A percentile compares a stretch with the other conserved stretches of the same genome.
Conservation (phyloP, 2,888 invertebrate species). For the Myathropa florea region DNA sequence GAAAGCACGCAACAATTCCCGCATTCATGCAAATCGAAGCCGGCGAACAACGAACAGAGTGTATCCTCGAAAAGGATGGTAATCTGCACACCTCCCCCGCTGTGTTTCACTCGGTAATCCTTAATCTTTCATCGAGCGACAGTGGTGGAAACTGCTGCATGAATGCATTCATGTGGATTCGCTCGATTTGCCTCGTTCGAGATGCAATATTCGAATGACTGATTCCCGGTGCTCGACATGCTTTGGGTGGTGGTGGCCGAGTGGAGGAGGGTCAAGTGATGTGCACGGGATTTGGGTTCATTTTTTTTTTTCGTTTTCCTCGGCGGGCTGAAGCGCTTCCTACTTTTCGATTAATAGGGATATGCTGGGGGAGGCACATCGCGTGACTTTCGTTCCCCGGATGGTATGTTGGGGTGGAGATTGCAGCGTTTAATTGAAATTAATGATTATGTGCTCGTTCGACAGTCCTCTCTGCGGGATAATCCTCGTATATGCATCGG, state of each 20-base stretch:
- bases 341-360: constrained; percentile 47
- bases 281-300: too few relatives aligned
- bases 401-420: constrained; percentile 30
- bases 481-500: constrained; percentile 54
- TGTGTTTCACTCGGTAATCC: constrained; percentile 9
- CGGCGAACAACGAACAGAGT: constrained; percentile 40
- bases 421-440: constrained; percentile 64
- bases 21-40: constrained; percentile 55
- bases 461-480: constrained; percentile 28
- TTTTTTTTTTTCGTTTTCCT: too few relatives aligned
- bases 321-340: too few relatives aligned
- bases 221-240: constrained; percentile 30
- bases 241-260: neutral
- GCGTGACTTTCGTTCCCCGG: constrained; percentile 23
- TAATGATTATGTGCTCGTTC: constrained; percentile 56
- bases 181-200: constrained; percentile 64
- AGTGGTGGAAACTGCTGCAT: constrained; percentile 24
- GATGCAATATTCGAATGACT: constrained; percentile 67
- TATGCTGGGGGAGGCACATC: constrained; percentile 2
- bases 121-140: constrained; percentile 46
- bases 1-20: constrained; percentile 62
- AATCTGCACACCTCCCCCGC: constrained; percentile 12
- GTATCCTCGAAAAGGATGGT: constrained; percentile 34
- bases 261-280: neutral
- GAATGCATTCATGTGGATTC: constrained; percentile 65